A percentile compares a stretch with the other conserved stretches of the same genome.
These are phyloP conservation scores for Rhombomys opimus DNA, from an alignment of 2,113 vertebrate species.

Conservation along the genomic window DNA sequence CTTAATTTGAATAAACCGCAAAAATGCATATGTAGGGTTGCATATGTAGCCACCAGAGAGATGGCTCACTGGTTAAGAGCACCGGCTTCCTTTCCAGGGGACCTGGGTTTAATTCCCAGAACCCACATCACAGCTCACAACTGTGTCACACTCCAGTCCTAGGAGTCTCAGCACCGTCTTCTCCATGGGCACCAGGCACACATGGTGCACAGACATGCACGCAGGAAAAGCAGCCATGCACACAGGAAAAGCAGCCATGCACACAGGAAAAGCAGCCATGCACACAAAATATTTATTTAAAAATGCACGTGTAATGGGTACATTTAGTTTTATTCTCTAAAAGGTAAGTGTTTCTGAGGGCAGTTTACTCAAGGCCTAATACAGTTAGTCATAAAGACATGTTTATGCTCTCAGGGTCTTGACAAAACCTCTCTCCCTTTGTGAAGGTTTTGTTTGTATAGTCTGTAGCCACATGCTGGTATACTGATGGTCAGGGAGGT, in stretches of 20 bases:
- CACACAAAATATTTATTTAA: not conserved
- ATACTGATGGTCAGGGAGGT: not conserved
- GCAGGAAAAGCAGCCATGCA: not conserved
- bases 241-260: not conserved
- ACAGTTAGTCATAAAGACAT: not conserved
- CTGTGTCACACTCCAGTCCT: not conserved
- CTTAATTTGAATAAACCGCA: not conserved
- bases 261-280: not conserved
- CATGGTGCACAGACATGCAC: not conserved
- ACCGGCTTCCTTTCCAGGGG: not conserved
- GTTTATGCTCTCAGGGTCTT: not conserved
- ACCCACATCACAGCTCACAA: not conserved
- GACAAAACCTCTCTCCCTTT: not conserved
- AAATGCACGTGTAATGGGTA: not conserved
- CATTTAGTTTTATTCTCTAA: constrained; percentile 12
- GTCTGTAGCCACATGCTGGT: not conserved
- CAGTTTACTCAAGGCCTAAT: not conserved
- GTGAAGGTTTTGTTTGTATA: not conserved
- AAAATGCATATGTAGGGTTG: not conserved
- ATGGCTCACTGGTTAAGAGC: not conserved
- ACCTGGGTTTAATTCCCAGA: not conserved
- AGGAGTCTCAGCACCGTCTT: not conserved
- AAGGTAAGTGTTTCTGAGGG: not conserved
- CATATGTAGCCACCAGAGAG: no score
- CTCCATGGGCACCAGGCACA: not conserved